Evolutionary conservation across 2,113 vertebrate genomes (phyloP).

Genomic region (Paraplagusia blochii): DNA sequence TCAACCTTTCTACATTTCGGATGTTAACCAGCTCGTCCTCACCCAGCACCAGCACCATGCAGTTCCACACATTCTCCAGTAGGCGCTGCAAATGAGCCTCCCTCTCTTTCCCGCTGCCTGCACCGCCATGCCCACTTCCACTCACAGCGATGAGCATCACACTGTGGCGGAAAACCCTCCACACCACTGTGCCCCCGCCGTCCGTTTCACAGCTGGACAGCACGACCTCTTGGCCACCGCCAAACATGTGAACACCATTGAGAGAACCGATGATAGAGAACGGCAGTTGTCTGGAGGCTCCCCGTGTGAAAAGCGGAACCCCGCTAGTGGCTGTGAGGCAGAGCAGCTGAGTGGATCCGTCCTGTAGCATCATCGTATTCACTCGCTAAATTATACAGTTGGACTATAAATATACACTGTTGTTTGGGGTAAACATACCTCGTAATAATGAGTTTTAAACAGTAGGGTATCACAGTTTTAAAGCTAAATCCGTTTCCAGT

Average conservation of each 20-base stretch:
- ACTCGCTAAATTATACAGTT: neutral
- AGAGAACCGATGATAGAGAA: slow-evolving; percentile 90
- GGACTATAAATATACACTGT: no score
- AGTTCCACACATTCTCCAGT: slow-evolving; percentile 85
- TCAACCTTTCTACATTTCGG: slow-evolving; percentile 87
- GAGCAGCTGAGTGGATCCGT: slow-evolving; percentile 77
- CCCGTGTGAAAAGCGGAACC: slow-evolving; percentile 85
- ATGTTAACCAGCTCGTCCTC: slow-evolving; percentile 81
- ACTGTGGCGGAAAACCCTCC: slow-evolving; percentile 87
- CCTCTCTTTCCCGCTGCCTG: slow-evolving; percentile 55
- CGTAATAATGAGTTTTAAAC: no score
- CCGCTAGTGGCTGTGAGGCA: slow-evolving; percentile 87
- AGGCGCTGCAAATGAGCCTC: slow-evolving; percentile 76
- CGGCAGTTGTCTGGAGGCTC: slow-evolving; percentile 79
- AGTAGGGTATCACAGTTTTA: no score
- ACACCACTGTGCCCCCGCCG: slow-evolving; percentile 79
- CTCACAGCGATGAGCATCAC: slow-evolving; percentile 86
- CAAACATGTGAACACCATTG: slow-evolving; percentile 93
- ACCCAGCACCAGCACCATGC: slow-evolving; percentile 89
- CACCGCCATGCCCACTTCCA: slow-evolving; percentile 53
- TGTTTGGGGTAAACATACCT: no score
- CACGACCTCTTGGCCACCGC: slow-evolving; percentile 79
- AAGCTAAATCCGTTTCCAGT: neutral
- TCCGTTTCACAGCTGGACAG: slow-evolving; percentile 79
- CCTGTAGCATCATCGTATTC: slow-evolving; percentile 64